These are phyloP conservation scores for Sternarchorhynchus goeldii DNA, from an alignment of 2,797 vertebrate genomes.

Conservation along the genomic window DNA sequence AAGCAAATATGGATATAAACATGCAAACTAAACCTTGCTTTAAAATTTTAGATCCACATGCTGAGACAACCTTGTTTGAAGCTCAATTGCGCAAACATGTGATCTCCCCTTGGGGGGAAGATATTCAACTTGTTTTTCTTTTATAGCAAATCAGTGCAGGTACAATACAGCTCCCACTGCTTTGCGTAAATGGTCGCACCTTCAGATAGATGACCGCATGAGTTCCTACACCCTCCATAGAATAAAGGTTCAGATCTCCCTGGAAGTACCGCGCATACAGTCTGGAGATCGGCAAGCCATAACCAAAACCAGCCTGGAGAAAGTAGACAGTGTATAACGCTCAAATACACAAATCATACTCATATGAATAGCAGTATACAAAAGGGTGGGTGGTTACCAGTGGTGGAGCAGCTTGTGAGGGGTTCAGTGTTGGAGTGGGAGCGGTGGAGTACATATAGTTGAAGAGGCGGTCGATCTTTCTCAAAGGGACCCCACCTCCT, in stretches of 20 bases:
- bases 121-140: too few species aligned
- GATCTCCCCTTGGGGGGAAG: too few species aligned
- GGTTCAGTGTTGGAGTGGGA: slow-evolving; percentile 81
- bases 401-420: slow-evolving; percentile 79
- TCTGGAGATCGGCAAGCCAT: slow-evolving; percentile 64
- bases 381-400: slow-evolving; percentile 72
- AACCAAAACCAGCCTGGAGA: slow-evolving; percentile 54
- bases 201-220: slow-evolving; percentile 89
- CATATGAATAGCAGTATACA: neutral
- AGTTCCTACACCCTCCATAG: slow-evolving; percentile 86
- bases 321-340: neutral
- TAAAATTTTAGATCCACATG: too few species aligned
- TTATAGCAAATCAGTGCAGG: too few species aligned
- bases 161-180: too few species aligned
- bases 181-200: slow-evolving; percentile 65
- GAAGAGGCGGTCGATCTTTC: slow-evolving; percentile 88
- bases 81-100: too few species aligned
- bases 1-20: too few species aligned
- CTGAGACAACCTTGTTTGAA: too few species aligned
- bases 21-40: too few species aligned
- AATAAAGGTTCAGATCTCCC: slow-evolving; percentile 86
- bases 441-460: slow-evolving; percentile 92
- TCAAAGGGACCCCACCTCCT: slow-evolving; percentile 85
- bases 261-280: slow-evolving; percentile 80
- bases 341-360: neutral